phyloP scores from a whole-genome alignment of 2,797 vertebrate species.

The Lithobates sylvaticus region DNA sequence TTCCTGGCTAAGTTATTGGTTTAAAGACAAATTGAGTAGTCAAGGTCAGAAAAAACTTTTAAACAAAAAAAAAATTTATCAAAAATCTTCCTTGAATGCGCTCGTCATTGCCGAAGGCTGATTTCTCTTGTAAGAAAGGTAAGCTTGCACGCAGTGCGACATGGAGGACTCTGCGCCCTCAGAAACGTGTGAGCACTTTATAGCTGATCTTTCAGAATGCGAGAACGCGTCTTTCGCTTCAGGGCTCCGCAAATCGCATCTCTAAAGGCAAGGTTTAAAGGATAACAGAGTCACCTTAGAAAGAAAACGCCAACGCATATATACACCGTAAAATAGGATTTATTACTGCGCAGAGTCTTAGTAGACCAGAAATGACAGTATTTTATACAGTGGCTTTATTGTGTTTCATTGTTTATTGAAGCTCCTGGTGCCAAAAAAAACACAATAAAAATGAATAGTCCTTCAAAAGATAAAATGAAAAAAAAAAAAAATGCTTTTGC shows the following conservation, averaged over 20 bases:
- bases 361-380: no score
- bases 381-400: no score
- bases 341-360: no score
- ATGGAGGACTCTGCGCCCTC: not conserved
- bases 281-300: constrained; percentile 5
- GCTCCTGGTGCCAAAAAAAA: no score
- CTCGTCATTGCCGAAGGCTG: constrained; percentile 43
- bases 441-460: no score
- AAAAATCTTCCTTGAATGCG: not conserved
- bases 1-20: no score
- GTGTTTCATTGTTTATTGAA: no score
- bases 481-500: no score
- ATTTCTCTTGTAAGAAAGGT: constrained; percentile 24
- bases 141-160: not conserved
- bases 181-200: not conserved
- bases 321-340: not conserved
- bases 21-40: not conserved
- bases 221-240: not conserved
- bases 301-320: not conserved
- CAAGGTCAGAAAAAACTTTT: constrained; percentile 48
- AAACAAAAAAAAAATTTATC: not conserved
- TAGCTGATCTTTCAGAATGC: not conserved
- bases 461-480: no score
- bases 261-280: not conserved
- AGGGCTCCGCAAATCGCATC: not conserved